Conservation (phyloP, 2,888 invertebrate genomes). For the Crioceris asparagi region DNA sequence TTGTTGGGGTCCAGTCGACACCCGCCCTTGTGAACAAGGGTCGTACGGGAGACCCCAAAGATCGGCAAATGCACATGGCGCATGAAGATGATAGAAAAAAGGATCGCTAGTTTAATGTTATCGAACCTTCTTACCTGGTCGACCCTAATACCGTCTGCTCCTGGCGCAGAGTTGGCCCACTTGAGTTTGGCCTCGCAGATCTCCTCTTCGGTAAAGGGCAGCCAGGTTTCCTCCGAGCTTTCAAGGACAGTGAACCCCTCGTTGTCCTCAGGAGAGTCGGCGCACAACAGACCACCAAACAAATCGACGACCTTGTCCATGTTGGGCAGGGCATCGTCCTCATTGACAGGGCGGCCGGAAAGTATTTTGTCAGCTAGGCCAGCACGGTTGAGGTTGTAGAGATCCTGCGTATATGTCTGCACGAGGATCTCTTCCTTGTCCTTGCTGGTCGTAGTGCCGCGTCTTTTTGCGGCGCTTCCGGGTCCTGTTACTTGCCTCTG, state of each 20-base stretch:
- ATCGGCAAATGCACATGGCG: neutral
- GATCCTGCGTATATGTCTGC: too few relatives aligned
- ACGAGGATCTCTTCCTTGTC: too few relatives aligned
- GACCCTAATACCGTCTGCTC: slow-evolving; percentile 1
- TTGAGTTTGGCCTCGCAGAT: neutral
- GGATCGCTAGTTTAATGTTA: neutral
- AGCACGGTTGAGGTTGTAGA: too few relatives aligned
- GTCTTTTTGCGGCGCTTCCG: too few relatives aligned
- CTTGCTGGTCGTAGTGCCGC: too few relatives aligned
- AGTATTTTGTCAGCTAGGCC: too few relatives aligned
- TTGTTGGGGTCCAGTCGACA: slow-evolving; percentile 12
- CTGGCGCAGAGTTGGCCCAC: slow-evolving; percentile 6
- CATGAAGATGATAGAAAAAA: slow-evolving; percentile 1
- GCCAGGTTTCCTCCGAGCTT: neutral
- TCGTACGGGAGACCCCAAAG: slow-evolving; percentile 5
- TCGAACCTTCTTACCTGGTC: neutral
- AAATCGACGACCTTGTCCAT: neutral
- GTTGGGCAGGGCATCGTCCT: neutral
- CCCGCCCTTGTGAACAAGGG: slow-evolving; percentile 8
- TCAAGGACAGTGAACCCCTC: neutral
- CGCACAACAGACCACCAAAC: neutral
- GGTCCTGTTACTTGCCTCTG: too few relatives aligned
- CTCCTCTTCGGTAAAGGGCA: neutral
- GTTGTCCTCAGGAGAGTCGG: neutral
- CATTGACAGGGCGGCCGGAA: neutral